Evolutionary conservation across 2,113 vertebrate genomes (phyloP).

Genomic region (Meriones unguiculatus): DNA sequence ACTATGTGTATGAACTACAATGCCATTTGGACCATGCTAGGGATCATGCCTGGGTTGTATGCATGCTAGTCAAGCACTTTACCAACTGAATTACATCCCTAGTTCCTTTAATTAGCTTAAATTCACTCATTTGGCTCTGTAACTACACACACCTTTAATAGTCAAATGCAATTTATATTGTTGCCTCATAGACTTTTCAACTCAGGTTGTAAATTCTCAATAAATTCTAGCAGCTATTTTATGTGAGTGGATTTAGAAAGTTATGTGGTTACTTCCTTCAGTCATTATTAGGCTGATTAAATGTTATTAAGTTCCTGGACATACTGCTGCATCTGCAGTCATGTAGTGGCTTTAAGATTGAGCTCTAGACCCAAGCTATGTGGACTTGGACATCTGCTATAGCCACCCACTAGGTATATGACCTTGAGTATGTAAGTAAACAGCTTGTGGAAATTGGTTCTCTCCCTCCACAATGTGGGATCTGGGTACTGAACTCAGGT

Average conservation of each 20-base stretch:
- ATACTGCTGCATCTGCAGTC: not conserved
- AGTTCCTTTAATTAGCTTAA: slow-evolving; percentile 19
- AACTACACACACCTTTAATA: slow-evolving; percentile 24
- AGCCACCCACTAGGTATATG: not conserved
- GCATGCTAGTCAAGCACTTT: not conserved
- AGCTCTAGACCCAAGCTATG: slow-evolving; percentile 1
- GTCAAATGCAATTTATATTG: slow-evolving; percentile 36
- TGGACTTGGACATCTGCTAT: not conserved
- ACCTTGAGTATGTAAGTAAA: not conserved
- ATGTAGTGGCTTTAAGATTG: not conserved
- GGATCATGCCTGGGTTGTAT: not conserved
- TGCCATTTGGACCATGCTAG: not conserved
- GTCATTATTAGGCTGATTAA: not conserved
- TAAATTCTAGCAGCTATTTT: slow-evolving; percentile 1
- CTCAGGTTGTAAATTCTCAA: slow-evolving; percentile 19
- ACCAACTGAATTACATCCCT: not conserved
- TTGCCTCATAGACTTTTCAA: not conserved
- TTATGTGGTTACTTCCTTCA: slow-evolving; percentile 1
- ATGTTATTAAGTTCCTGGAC: not conserved
- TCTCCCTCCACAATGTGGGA: not conserved
- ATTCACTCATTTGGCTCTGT: not conserved
- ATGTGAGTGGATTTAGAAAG: slow-evolving; percentile 20
- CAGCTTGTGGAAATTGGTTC: not conserved
- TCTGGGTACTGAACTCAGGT: not conserved
- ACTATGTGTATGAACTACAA: too few relatives aligned